Percentiles rank a stretch among this genome's conserved stretches.
Evolutionary conservation across 2,797 vertebrate genomes (phyloP).

Genomic region (Crossoptilon crossoptilon): DNA sequence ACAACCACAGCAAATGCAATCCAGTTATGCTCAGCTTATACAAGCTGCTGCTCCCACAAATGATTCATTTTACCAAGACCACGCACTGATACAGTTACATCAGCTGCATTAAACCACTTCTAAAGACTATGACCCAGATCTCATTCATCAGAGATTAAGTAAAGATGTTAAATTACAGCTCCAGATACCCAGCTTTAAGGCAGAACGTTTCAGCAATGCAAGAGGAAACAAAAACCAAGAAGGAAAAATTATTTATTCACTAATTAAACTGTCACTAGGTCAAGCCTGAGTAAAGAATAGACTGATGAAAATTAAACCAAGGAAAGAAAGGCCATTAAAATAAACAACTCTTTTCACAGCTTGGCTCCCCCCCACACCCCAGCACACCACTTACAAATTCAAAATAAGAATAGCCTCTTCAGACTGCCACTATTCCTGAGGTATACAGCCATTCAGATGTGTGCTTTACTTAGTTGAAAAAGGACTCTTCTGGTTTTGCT

Average conservation of each 20-base stretch:
- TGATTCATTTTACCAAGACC: conserved; percentile 29
- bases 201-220: neutral
- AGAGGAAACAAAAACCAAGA: conserved; percentile 10
- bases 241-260: conserved; percentile 3
- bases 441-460: neutral
- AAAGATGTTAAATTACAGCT: conserved; percentile 50
- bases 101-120: conserved; percentile 64
- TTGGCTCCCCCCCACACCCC: neutral
- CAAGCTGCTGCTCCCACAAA: neutral
- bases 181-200: conserved; percentile 30
- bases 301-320: neutral
- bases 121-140: conserved; percentile 52
- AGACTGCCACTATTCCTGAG: neutral
- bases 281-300: conserved; percentile 16
- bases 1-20: neutral
- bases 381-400: neutral
- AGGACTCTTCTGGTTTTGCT: neutral
- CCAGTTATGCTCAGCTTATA: neutral
- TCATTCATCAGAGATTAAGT: conserved; percentile 62
- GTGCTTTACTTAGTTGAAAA: neutral
- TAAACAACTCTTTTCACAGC: neutral
- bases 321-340: neutral
- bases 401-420: neutral
- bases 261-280: neutral
- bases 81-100: conserved; percentile 41